Evolutionary conservation across 2,888 invertebrate genomes (phyloP).

Genomic region (Lissonota sp.): DNA sequence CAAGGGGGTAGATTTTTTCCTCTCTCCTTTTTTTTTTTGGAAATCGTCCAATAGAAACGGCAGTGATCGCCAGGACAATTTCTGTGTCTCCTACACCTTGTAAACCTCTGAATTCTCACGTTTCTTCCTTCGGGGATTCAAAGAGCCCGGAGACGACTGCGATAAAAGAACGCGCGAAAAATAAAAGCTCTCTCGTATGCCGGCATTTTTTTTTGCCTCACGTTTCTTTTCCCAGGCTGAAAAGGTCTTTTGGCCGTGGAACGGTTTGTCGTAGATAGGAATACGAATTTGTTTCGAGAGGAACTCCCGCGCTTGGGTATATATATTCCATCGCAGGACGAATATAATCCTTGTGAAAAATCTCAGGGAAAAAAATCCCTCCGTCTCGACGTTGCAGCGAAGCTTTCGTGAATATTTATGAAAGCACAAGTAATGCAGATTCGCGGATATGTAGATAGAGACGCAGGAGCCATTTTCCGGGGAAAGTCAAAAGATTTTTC

Average conservation of each 20-base stretch:
- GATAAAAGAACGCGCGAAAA: constrained; percentile 29
- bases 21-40: constrained; percentile 29
- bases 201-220: neutral
- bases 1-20: constrained; percentile 2
- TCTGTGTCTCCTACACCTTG: neutral
- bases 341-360: constrained; percentile 4
- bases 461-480: too few relatives aligned
- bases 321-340: neutral
- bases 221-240: neutral
- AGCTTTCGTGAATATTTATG: too few relatives aligned
- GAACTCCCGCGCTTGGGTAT: neutral
- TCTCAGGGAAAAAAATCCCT: neutral
- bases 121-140: constrained; percentile 16
- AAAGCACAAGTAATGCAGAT: too few relatives aligned
- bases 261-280: neutral
- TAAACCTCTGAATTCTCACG: neutral
- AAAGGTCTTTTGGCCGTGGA: constrained; percentile 7
- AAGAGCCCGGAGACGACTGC: constrained; percentile 10
- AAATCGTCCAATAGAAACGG: constrained; percentile 34
- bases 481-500: too few relatives aligned
- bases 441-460: too few relatives aligned
- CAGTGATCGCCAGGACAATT: neutral
- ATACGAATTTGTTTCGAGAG: constrained; percentile 21
- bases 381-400: too few relatives aligned
- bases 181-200: constrained; percentile 16